Evolutionary conservation across 2,888 invertebrate species (phyloP).

Genomic region (Apamea anceps): DNA sequence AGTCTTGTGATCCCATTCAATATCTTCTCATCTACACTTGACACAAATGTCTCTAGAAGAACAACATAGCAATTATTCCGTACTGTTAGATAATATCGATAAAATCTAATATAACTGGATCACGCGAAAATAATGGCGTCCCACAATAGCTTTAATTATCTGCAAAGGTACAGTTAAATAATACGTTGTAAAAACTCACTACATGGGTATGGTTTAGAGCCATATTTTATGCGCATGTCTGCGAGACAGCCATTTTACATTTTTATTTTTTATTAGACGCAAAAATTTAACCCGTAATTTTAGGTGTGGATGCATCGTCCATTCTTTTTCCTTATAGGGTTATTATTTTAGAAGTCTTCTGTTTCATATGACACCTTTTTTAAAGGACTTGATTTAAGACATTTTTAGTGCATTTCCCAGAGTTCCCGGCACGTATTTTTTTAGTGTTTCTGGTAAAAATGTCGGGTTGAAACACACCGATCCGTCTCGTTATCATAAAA

Average conservation of each 20-base stretch:
- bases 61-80: conserved; percentile 56
- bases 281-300: conserved; percentile 21
- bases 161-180: conserved; percentile 64
- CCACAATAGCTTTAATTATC: conserved; percentile 65
- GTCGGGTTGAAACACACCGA: conserved; percentile 16
- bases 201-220: conserved; percentile 31
- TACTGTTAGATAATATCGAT: conserved; percentile 65
- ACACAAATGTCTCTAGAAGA: conserved; percentile 55
- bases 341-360: conserved; percentile 13
- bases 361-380: conserved; percentile 18
- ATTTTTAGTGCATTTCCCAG: conserved; percentile 38
- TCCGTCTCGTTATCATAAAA: conserved; percentile 31
- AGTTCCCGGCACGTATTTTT: conserved; percentile 39
- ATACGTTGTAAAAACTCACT: conserved; percentile 55
- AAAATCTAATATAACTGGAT: conserved; percentile 57
- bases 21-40: conserved; percentile 57
- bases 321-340: conserved; percentile 27
- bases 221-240: conserved; percentile 44
- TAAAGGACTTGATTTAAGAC: conserved; percentile 16
- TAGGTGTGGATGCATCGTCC: conserved; percentile 16
- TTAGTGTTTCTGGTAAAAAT: conserved; percentile 56
- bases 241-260: conserved; percentile 38
- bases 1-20: conserved; percentile 49
- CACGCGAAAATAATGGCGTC: conserved; percentile 52
- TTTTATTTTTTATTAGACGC: conserved; percentile 50